Evolutionary conservation across 2,888 invertebrate species (phyloP).

Genomic region (Lepeophtheirus nordmannii): DNA sequence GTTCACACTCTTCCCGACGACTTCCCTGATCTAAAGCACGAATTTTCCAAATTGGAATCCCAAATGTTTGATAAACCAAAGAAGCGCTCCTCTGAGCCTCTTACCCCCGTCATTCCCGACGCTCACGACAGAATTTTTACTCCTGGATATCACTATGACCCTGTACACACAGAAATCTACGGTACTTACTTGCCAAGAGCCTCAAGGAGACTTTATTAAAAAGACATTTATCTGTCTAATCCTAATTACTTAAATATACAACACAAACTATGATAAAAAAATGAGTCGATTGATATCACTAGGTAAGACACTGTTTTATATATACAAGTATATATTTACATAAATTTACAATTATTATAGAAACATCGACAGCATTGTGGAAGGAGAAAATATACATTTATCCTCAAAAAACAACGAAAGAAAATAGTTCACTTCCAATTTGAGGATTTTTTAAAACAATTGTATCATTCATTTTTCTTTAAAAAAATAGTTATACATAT

Average conservation of each 20-base stretch:
- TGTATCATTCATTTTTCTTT: too few species aligned
- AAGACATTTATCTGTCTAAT: not conserved
- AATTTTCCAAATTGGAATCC: slow-evolving; percentile 24
- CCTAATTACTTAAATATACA: not conserved
- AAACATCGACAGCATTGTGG: not conserved
- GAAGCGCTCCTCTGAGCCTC: slow-evolving; percentile 11
- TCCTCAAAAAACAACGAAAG: not conserved
- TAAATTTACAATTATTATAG: not conserved
- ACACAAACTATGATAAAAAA: not conserved
- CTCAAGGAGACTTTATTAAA: not conserved
- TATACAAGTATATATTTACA: not conserved
- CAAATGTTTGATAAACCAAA: slow-evolving; percentile 24
- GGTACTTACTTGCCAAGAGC: slow-evolving; percentile 22
- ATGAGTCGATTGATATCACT: not conserved
- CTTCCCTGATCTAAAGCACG: slow-evolving; percentile 25
- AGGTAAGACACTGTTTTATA: not conserved
- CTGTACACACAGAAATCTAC: slow-evolving; percentile 25
- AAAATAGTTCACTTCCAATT: too few species aligned
- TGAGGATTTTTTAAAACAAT: too few species aligned
- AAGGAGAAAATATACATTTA: not conserved
- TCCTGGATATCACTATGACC: slow-evolving; percentile 22
- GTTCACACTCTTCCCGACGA: slow-evolving; percentile 23
- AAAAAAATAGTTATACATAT: too few species aligned
- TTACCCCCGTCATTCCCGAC: slow-evolving; percentile 23
- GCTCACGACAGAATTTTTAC: slow-evolving; percentile 24